phyloP scores from a whole-genome alignment of 2,888 invertebrate genomes.

The Buathra laborator region DNA sequence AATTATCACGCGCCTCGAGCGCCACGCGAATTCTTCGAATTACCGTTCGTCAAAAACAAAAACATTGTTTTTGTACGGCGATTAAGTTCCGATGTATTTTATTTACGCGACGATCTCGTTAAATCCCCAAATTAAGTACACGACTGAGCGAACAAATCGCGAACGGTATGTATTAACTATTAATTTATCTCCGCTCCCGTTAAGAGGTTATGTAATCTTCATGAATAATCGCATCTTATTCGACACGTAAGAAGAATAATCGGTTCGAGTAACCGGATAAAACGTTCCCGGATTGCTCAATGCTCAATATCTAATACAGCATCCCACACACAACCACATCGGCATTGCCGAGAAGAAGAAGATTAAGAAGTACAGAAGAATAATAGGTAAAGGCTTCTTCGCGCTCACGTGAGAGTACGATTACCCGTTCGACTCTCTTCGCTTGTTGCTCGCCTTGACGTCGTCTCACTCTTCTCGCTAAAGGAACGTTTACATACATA shows the following conservation, averaged over 20 bases:
- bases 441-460: conserved; percentile 68
- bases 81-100: not conserved
- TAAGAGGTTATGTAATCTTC: not conserved
- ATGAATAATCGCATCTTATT: not conserved
- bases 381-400: conserved; percentile 49
- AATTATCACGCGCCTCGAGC: not conserved
- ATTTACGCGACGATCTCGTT: not conserved
- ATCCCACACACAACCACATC: conserved; percentile 1
- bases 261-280: conserved; percentile 12
- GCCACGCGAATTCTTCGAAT: not conserved
- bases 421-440: conserved; percentile 65
- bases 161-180: not conserved
- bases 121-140: not conserved
- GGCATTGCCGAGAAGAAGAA: not conserved
- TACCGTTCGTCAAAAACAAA: not conserved
- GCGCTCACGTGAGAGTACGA: conserved; percentile 65
- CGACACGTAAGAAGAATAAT: conserved; percentile 8
- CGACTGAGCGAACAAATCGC: conserved; percentile 1
- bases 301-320: conserved; percentile 41
- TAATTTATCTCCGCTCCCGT: conserved; percentile 13
- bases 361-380: conserved; percentile 40
- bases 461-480: conserved; percentile 29
- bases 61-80: not conserved
- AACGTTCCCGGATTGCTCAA: conserved; percentile 31
- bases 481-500: conserved; percentile 7